A percentile compares a stretch with the other conserved stretches of the same genome.
phyloP scores from a whole-genome alignment of 2,888 invertebrate species.

The Phorcus lineatus region DNA sequence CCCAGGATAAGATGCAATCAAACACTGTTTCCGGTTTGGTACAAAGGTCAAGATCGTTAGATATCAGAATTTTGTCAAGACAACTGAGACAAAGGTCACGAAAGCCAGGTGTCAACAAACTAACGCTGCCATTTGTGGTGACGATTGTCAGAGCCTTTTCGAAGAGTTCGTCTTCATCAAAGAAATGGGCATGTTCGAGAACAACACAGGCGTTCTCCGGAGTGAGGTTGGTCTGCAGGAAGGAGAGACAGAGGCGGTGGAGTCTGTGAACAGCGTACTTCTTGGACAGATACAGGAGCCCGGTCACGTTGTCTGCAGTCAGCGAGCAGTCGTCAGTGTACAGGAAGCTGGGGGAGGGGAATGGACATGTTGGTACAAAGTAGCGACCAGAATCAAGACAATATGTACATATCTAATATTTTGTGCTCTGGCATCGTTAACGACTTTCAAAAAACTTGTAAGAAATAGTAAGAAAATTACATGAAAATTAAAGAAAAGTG shows the following conservation, averaged over 20 bases:
- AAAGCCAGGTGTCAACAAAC: background rate
- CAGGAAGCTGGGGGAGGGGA: background rate
- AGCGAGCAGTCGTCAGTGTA: background rate
- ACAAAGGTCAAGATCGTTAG: background rate
- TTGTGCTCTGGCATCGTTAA: too few species aligned
- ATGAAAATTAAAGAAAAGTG: too few species aligned
- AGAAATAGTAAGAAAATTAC: too few species aligned
- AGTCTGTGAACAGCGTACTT: slow-evolving; percentile 17
- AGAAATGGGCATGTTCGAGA: slow-evolving; percentile 4
- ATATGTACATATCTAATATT: too few species aligned
- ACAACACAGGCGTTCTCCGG: slow-evolving; percentile 20
- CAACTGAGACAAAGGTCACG: background rate
- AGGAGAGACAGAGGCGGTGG: background rate
- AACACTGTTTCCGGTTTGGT: background rate
- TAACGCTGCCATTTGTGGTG: background rate
- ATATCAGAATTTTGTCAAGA: background rate
- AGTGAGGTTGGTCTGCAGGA: background rate
- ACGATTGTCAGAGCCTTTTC: slow-evolving; percentile 2
- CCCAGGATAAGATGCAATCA: background rate
- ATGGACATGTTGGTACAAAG: too few species aligned
- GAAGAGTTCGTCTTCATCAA: slow-evolving; percentile 14
- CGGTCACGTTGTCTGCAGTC: background rate
- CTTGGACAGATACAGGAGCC: slow-evolving; percentile 18
- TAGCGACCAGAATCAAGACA: too few species aligned
- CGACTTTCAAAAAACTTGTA: too few species aligned